These are phyloP conservation scores for Lissocephala sabroskyi DNA, from an alignment of 2,888 invertebrate genomes.

Conservation along the genomic window DNA sequence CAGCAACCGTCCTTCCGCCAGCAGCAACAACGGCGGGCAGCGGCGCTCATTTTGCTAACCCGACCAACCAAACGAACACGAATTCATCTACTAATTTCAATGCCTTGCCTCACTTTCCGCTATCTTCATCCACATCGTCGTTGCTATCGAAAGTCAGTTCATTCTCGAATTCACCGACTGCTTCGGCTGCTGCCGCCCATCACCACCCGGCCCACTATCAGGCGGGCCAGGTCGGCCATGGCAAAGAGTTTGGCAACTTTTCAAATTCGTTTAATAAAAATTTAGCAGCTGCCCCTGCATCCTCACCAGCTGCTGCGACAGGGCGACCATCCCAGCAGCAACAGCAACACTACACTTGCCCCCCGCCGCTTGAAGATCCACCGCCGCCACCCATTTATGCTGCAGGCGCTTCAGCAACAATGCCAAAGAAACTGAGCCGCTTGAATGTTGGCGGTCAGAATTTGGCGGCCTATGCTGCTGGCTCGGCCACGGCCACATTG, in stretches of 20 bases:
- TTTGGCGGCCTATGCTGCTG: conserved; percentile 54
- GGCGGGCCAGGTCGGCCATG: conserved; percentile 48
- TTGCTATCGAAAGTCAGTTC: conserved; percentile 68
- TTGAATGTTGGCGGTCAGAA: conserved; percentile 33
- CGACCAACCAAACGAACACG: conserved; percentile 49
- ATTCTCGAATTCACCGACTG: conserved; percentile 53
- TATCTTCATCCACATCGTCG: conserved; percentile 69
- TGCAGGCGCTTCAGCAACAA: conserved; percentile 55
- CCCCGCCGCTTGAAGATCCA: conserved; percentile 70
- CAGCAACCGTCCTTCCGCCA: too few species aligned
- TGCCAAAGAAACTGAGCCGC: conserved; percentile 60
- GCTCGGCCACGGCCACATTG: conserved; percentile 62
- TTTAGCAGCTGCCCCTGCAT: conserved; percentile 56
- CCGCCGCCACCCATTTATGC: conserved; percentile 68
- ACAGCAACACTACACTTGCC: conserved; percentile 67
- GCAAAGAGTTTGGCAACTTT: conserved; percentile 53
- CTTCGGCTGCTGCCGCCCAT: conserved; percentile 30
- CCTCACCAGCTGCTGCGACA: conserved; percentile 15
- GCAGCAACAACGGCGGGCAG: conserved; percentile 71
- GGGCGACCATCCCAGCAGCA: conserved; percentile 41
- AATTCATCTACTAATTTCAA: conserved; percentile 55
- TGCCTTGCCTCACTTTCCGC: conserved; percentile 68
- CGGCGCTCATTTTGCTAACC: too few species aligned
- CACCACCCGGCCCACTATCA: conserved; percentile 48
- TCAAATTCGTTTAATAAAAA: conserved; percentile 66